Evolutionary conservation across 2,888 invertebrate species (phyloP), one percentile per base, ranked within the genome.

Genomic region (Odontocolon sp.): DNA sequence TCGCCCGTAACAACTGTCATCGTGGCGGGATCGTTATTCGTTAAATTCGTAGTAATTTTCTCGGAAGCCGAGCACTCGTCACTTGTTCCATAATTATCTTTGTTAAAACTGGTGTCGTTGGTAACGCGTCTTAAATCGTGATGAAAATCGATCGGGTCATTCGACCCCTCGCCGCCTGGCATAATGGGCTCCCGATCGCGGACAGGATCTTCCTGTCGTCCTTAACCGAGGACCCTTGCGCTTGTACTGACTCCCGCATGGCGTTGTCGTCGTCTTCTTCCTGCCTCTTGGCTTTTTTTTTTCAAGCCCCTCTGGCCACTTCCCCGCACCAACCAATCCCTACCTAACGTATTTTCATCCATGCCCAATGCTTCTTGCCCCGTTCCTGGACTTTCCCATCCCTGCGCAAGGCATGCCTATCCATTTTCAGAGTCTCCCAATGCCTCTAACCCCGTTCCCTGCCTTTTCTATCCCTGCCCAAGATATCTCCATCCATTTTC

Each of bases 111-210:
- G 40, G 56, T 38, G n/a, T 68, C 63, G 42, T 63, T 61, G 33
- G 50, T 18, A 18, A 64, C 28, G 36, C 42, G 54, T 64, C 63
- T 45, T 36, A 73, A 68, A 64, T 81, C 80, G 70, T 71, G 61
- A 50, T 70, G 67, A 73, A 84, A 83, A 86, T 88, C 85, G 84
- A 87, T 86, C 82, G 86, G 84, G 84, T 86, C 78, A 70, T 80
- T 78, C 72, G 86, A 89, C 90, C 90, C 90, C 90, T 89, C 89
- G 89, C 90, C 90, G 89, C 90, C 90, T 88, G 88, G 85, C 90
- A 89, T 90, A 75, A 80, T 87, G 84, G 75, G 75, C 63, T 83
- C 84, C 85, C 85, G 84, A 84, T 82, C 75, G 78, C 81, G 83
- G 87, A 85, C 69, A 74, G 78, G 80, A 80, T 57, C 72, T 71